Percentiles rank a stretch among this genome's conserved stretches.
Evolutionary conservation across 2,113 vertebrate genomes (phyloP).

Genomic region (Cricetomys ansorgei): DNA sequence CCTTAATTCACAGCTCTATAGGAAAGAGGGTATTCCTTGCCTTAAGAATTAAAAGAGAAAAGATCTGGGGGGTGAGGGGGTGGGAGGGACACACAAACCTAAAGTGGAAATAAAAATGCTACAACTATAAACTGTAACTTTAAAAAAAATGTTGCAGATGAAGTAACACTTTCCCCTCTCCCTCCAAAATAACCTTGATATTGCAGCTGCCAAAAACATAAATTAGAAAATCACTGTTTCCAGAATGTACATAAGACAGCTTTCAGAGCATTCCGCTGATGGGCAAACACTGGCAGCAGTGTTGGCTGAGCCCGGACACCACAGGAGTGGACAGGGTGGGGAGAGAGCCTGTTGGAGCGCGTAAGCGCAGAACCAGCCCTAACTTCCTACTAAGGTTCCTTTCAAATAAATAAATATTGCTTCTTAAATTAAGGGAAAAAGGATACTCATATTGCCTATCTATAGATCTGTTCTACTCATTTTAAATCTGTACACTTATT

Average conservation of each 20-base stretch:
- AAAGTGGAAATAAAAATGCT: neutral
- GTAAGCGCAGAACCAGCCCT: slow-evolving; percentile 30
- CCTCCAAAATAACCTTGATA: neutral
- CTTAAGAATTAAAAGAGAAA: neutral
- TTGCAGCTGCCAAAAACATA: neutral
- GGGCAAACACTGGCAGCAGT: neutral
- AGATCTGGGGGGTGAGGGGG: neutral
- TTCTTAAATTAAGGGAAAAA: slow-evolving; percentile 70
- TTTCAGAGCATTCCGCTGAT: neutral
- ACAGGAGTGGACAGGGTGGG: neutral
- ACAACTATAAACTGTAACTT: neutral
- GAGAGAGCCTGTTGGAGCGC: slow-evolving; percentile 47
- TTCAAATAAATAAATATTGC: slow-evolving; percentile 76
- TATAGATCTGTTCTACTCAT: slow-evolving; percentile 22
- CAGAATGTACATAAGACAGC: neutral
- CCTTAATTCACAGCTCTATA: slow-evolving; percentile 58
- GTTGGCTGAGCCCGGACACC: neutral
- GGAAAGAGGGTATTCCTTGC: neutral
- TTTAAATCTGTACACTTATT: slow-evolving; percentile 47
- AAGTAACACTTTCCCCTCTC: neutral
- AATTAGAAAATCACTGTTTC: neutral
- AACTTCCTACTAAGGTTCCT: slow-evolving; percentile 46
- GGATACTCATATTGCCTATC: slow-evolving; percentile 45
- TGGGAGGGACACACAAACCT: slow-evolving; percentile 34
- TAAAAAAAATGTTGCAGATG: slow-evolving; percentile 4